Conservation (phyloP, 2,888 invertebrate genomes). For the Ischnus inquisitorius region DNA sequence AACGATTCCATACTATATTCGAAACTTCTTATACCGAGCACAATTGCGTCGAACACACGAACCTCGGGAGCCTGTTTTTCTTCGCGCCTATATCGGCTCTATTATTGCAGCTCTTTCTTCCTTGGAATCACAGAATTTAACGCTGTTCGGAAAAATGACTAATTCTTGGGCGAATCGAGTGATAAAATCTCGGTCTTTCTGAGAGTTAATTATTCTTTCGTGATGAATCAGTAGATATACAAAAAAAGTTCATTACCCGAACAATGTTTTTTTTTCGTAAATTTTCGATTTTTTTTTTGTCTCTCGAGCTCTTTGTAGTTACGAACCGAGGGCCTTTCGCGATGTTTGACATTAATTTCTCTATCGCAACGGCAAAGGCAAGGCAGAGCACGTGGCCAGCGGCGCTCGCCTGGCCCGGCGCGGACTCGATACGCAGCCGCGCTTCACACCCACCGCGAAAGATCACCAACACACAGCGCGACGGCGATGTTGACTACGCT, state of each 20-base stretch:
- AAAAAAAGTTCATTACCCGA: too few species aligned
- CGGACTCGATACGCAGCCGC: slow-evolving; percentile 65
- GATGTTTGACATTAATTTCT: slow-evolving; percentile 50
- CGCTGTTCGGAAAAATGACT: too few species aligned
- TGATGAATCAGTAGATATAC: too few species aligned
- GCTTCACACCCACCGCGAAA: slow-evolving; percentile 47
- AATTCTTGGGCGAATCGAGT: too few species aligned
- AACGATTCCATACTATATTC: not conserved
- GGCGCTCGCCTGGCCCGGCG: slow-evolving; percentile 33
- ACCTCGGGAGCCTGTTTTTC: not conserved
- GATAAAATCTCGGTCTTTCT: too few species aligned
- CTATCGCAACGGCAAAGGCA: slow-evolving; percentile 30
- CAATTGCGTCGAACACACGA: not conserved
- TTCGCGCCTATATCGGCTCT: too few species aligned
- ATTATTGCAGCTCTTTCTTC: too few species aligned
- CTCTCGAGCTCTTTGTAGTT: not conserved
- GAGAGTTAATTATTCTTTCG: too few species aligned
- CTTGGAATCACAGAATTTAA: too few species aligned
- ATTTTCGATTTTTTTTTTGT: not conserved
- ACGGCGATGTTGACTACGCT: slow-evolving; percentile 48
- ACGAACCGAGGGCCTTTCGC: slow-evolving; percentile 13
- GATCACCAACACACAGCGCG: slow-evolving; percentile 10
- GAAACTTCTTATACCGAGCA: slow-evolving; percentile 1
- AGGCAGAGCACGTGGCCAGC: slow-evolving; percentile 60
- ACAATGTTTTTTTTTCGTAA: not conserved